Percentiles rank a stretch among this genome's conserved stretches.
Conservation (phyloP, 2,113 vertebrate species). For the Semicossyphus pulcher region DNA sequence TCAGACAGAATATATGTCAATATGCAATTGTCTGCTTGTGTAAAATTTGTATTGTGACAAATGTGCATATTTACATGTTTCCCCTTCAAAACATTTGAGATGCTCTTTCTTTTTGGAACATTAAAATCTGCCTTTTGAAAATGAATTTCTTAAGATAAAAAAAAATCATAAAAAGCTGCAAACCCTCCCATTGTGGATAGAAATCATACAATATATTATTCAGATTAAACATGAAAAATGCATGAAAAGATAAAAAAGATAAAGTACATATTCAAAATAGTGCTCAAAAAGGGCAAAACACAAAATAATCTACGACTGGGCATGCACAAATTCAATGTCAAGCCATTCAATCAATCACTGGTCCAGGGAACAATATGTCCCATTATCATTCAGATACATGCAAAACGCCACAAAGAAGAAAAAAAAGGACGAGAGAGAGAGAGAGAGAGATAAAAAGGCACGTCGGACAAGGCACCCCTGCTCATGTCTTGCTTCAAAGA, state of each 20-base stretch:
- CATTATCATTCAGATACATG: slow-evolving; percentile 77
- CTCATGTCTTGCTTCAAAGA: slow-evolving; percentile 77
- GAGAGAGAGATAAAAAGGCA: slow-evolving; percentile 59
- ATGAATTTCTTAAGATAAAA: slow-evolving; percentile 6
- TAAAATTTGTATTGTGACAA: neutral
- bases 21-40: neutral
- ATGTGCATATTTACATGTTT: neutral
- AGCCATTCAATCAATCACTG: slow-evolving; percentile 65
- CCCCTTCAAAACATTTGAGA: neutral
- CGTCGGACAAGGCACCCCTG: slow-evolving; percentile 78
- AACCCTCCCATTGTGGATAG: slow-evolving; percentile 13
- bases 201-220: slow-evolving; percentile 14
- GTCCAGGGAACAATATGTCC: slow-evolving; percentile 62
- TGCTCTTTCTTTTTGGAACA: neutral
- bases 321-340: slow-evolving; percentile 61
- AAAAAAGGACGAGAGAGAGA: slow-evolving; percentile 26
- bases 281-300: slow-evolving; percentile 27
- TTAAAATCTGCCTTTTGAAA: neutral
- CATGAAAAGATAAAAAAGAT: neutral
- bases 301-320: slow-evolving; percentile 32
- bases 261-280: slow-evolving; percentile 28
- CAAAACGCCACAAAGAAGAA: slow-evolving; percentile 63
- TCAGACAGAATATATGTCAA: neutral
- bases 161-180: slow-evolving; percentile 17
- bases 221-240: slow-evolving; percentile 5